phyloP scores from a whole-genome alignment of 2,797 vertebrate species.

The Hipposideros larvatus region DNA sequence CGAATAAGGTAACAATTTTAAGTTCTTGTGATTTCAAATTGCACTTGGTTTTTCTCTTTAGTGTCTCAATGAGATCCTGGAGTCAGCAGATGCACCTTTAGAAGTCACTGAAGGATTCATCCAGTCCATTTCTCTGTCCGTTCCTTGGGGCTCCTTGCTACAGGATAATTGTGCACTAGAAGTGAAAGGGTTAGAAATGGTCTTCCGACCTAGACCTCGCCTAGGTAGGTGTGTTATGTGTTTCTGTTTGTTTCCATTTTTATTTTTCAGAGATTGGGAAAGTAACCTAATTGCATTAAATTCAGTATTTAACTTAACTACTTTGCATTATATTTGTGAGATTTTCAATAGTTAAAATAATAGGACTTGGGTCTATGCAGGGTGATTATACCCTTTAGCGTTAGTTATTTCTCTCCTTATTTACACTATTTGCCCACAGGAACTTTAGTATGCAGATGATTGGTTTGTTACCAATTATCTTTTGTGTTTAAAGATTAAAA shows the following conservation, averaged over 20 bases:
- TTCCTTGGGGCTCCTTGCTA: conserved; percentile 97
- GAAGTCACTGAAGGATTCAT: conserved; percentile 98
- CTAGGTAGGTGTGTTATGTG: conserved; percentile 90
- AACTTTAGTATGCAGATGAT: neutral
- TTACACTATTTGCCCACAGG: neutral
- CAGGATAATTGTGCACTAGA: conserved; percentile 98
- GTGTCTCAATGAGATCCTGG: conserved; percentile 98
- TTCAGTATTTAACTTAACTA: neutral
- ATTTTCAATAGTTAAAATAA: neutral
- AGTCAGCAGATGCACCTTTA: conserved; percentile 97
- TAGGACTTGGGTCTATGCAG: neutral
- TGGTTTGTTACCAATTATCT: neutral
- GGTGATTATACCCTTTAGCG: neutral
- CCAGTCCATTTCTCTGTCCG: conserved; percentile 96
- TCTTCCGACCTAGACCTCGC: conserved; percentile 96
- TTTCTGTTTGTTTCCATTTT: neutral
- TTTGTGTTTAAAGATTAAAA: conserved; percentile 24
- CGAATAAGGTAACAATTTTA: neutral
- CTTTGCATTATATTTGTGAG: conserved; percentile 26
- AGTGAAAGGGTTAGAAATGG: conserved; percentile 96
- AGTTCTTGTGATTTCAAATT: conserved; percentile 39
- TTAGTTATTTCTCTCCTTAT: neutral
- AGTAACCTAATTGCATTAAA: neutral
- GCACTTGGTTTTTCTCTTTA: conserved; percentile 81
- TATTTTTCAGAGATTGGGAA: neutral